Evolutionary conservation across 1,140 invertebrate species (phyloP), one percentile per base, ranked within the genome.

Genomic region (Zophobas morio): DNA sequence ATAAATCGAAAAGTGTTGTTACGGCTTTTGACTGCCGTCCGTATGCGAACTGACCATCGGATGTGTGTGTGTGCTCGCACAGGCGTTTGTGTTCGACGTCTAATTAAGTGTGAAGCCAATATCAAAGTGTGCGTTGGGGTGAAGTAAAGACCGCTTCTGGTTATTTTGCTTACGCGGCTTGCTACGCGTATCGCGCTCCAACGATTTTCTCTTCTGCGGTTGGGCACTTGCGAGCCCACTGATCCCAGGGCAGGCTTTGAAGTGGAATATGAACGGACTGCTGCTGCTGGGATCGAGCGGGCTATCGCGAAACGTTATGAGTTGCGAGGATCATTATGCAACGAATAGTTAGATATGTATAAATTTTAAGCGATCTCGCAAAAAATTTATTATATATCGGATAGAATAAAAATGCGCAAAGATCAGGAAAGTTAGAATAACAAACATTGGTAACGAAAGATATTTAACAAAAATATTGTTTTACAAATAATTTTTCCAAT

Each of bases 81-180:
- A 20, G 33, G n/a, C 37, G 60, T 66, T 66, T 66, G 60, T 71
- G 49, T 63, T 47, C 63, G 56, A 73, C 53, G 63, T 63, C 76
- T 77, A 77, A 73, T 77, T 77, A 77, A 72, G 76, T 73, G 76
- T 77, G 56, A 77, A 77, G 76, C 56, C 54, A 57, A 63, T 77
- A 77, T 77, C 70, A 77, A 77, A 77, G 76, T 70, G 76, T 77
- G 34, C 70, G 70, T 77, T 77, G 40, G 54, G 56, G 39, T 53
- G 54, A 32, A 77, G 53, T 56, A 70, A 77, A 60, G 70, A 73
- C 70, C 56, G 76, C 70, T 77, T 73, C 70, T 77, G 70, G 56
- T 77, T 77, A 77, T 77, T 77, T 77, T 72, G 70, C 76, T 37
- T 73, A 72, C 70, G 76, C 70, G 70, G 49, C 71, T 20, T 73